Base-by-base conservation (phyloP, 2,113 vertebrate genomes). In the Prochilodus magdalenae region DNA sequence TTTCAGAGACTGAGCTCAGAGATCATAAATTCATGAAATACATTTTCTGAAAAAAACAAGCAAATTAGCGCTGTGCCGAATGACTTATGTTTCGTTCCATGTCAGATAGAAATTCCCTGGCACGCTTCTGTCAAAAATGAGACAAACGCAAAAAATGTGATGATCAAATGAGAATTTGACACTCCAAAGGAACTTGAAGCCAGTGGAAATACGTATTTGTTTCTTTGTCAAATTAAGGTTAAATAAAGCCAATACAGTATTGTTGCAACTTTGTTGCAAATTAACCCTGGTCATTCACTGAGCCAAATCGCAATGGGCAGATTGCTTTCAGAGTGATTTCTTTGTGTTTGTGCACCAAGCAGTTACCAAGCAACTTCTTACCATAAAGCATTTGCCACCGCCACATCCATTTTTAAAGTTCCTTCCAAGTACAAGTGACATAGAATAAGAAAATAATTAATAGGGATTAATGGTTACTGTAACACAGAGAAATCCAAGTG, bases 151-250 rank as follows among this genome's bases (percentile, higher is more conserved):
- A 40, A 36, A 7, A 10, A 29, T 55, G 22, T 29, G 26, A 51
- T 72, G 70, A 55, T 3, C 14, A 30, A 33, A 73, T 53, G 18
- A 55, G 24, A 51, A 73, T 53, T 51, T 73, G 47, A 73, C n/a
- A 51, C 71, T 73, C 18, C 24, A 72, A 27, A 29, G 26, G 16
- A 26, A 55, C 26, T 20, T 16, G 15, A 24, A 70, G 66, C 66
- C 36, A 70, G 22, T n/a, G 66, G 40, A 70, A 70, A 70, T 3
- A 40, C 13, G 1, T 24, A 24, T 24, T 14, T 24, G 66, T 44
- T 3, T 67, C 20, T 10, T 22, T 30, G 63, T 67, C 20, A 22
- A 36, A 67, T 36, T 6, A 36, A 67, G 30, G 65, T 16, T 49
- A 27, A 73, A 26, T 51, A 53, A 7, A 8, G 4, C 4, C 40